Base-by-base conservation (phyloP, 1,140 invertebrate species). In the Megalonaias nervosa region DNA sequence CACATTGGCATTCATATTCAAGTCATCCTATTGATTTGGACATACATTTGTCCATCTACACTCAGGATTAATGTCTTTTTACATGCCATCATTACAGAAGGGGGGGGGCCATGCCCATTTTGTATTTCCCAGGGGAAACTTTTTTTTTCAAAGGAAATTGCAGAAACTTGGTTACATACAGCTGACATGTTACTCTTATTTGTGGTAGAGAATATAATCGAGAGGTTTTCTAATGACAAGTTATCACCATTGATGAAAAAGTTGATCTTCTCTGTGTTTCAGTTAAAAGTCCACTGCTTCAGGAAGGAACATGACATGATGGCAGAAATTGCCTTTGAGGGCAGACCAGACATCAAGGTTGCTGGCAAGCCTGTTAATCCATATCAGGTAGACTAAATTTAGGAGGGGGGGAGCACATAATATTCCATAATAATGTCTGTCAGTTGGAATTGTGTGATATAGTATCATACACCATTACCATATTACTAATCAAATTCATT, bases 311-410 rank as follows among this genome's bases (percentile, higher is more conserved):
- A 77, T 48, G 84, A 89, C 67, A 85, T 88, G 75, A 89, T 86
- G 79, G 73, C 85, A 13, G 82, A 82, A 31, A 74, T 85, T 19
- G 69, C 80, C 31, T 89, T 89, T 82, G 74, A 83, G 59, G 85
- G 86, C 66, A 78, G 81, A 58, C 87, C 87, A 31, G 84, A 87
- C 64, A 83, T 87, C 61, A 86, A 85, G 68, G 81, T 87, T 2
- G 60, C 78, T 58, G 85, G 87, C 58, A 87, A 84, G 70, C 86
- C 87, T 55, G 80, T 82, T 14, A 89, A 88, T 67, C 86, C 86
- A 4, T 87, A 88, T 72, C 87, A 87, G 86, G 87, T 89, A 78
- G 21, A 74, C 31, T 17, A 48, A 48, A 48, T 48, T 11, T 31
- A 31, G 26, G 26, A 9, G 6, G 11, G 4, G 38, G 38, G 38